Evolutionary conservation across 2,113 vertebrate genomes (phyloP), one percentile per base, ranked within the genome.

Genomic region (Megaleporinus macrocephalus): DNA sequence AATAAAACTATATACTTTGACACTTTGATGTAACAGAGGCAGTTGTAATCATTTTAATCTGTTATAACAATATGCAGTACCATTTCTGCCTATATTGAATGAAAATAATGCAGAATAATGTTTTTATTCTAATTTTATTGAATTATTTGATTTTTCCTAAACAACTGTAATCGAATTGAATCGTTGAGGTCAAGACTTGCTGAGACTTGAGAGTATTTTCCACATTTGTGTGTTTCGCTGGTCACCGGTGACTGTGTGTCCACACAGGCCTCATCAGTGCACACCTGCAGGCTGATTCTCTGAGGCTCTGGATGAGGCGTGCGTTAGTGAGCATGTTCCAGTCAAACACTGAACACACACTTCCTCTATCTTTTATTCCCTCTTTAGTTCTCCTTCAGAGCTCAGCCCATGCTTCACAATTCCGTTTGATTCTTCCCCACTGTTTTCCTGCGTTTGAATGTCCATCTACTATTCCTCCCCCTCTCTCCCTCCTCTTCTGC

Each of bases 321-420:
- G 63, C 47, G 53, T 44, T 44, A 26, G 13, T 22, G 27, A 65
- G 30, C 24, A n/a, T 63, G 24, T 3, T 73, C 4, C 51, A 80
- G 18, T 29, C 49, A 55, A 73, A 53, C 9, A 15, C 59, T 61
- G 13, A 70, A 41, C 22, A 47, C 15, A 59, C 16, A 62, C n/a
- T 51, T 44, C 24, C 36, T 18, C 18, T 20, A 41, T 77, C 33
- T 49, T 79, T 76, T 69, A 70, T 86, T 53, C n/a, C 9, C 15
- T 51, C 59, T 71, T 80, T 29, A 16, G 24, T 71, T 27, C 6
- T 30, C 15, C 29, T 24, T 55, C 18, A 36, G 26, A 41, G 51
- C 73, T 47, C 27, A 24, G 20, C 16, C 24, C 29, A 44, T 44
- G 24, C 44, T 55, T 66, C n/a, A 74, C 33, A 66, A 41, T 55